These are phyloP conservation scores for Cotesia typhae DNA, from an alignment of 1,140 invertebrate species.

Conservation along the genomic window DNA sequence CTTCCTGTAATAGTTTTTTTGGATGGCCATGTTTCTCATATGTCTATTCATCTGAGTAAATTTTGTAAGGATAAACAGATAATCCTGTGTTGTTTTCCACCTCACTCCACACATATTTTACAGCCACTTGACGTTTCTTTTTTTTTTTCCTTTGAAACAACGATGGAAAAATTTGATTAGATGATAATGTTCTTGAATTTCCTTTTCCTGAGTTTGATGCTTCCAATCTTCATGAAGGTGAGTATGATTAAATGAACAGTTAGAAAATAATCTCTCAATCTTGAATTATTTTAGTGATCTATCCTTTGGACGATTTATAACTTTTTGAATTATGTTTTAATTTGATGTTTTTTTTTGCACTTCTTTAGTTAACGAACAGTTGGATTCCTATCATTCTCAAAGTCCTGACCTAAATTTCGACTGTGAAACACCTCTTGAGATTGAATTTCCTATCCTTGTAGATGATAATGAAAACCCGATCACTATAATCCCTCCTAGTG, in stretches of 20 bases:
- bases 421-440: conserved; percentile 1
- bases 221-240: conserved; percentile 22
- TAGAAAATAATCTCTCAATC: conserved; percentile 10
- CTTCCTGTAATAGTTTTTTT: conserved; percentile 45
- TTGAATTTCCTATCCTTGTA: conserved; percentile 18
- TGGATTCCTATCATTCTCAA: conserved; percentile 1
- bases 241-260: not conserved
- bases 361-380: conserved; percentile 24
- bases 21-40: conserved; percentile 44
- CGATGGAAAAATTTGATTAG: conserved; percentile 35
- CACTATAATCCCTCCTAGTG: conserved; percentile 13
- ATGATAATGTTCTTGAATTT: conserved; percentile 20
- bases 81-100: conserved; percentile 36
- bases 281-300: conserved; percentile 19
- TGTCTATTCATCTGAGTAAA: conserved; percentile 37
- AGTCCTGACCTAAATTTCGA: conserved; percentile 9
- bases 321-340: conserved; percentile 22
- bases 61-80: conserved; percentile 41
- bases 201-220: conserved; percentile 23
- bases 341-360: conserved; percentile 21
- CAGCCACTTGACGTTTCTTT: conserved; percentile 46
- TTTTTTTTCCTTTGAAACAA: conserved; percentile 40
- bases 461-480: conserved; percentile 12
- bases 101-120: conserved; percentile 46
- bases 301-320: conserved; percentile 17